A percentile compares a stretch with the other conserved stretches of the same genome.
These are phyloP conservation scores for Spilarctia lutea DNA, from an alignment of 2,888 invertebrate species.

Conservation along the genomic window DNA sequence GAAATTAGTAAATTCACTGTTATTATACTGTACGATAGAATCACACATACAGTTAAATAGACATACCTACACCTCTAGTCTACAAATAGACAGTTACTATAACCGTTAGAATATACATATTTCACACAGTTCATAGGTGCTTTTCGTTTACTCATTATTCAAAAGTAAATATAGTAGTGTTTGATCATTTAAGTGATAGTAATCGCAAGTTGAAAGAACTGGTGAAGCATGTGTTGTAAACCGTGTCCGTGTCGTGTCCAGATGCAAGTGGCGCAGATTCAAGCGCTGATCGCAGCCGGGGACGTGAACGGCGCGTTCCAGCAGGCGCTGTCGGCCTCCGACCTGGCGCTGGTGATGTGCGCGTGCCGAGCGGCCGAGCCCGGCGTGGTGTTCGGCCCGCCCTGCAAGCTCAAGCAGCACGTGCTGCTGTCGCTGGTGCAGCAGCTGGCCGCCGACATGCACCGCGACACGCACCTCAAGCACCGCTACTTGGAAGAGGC, in stretches of 20 bases:
- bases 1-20: neutral
- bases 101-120: too few species aligned
- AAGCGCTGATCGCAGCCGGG: constrained; percentile 89
- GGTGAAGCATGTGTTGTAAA: neutral
- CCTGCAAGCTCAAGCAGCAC: constrained; percentile 93
- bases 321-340: constrained; percentile 95
- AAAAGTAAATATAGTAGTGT: neutral
- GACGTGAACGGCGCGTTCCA: constrained; percentile 96
- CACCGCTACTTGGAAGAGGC: constrained; percentile 93
- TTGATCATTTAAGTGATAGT: neutral
- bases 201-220: too few species aligned
- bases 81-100: neutral
- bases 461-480: constrained; percentile 88
- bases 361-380: constrained; percentile 95
- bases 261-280: constrained; percentile 89
- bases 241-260: constrained; percentile 49
- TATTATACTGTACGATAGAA: neutral
- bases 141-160: too few species aligned
- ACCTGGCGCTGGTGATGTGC: constrained; percentile 94
- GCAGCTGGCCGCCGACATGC: constrained; percentile 96
- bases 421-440: constrained; percentile 97
- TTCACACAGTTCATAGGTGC: neutral
- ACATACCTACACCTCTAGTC: neutral
- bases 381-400: constrained; percentile 90
- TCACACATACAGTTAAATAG: neutral